Conservation (phyloP, 2,888 invertebrate species). For the Dinocampus coccinellae region DNA sequence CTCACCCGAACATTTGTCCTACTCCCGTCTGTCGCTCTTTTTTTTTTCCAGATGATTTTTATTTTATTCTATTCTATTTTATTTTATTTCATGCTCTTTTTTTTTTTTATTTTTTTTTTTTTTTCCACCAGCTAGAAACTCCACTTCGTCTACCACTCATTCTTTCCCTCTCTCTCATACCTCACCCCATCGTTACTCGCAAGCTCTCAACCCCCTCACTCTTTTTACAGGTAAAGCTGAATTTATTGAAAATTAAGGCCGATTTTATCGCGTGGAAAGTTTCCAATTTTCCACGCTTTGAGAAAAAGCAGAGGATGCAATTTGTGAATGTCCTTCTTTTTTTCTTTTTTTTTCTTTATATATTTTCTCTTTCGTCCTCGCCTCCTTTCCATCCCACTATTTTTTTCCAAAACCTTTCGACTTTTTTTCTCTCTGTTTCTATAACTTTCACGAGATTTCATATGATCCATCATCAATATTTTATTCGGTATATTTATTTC, state of each 20-base stretch:
- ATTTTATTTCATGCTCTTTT: too few species aligned
- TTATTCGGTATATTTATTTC: not conserved
- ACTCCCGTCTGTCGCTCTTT: not conserved
- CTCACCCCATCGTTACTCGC: not conserved
- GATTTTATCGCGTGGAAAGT: conserved; percentile 66
- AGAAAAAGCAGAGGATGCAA: conserved; percentile 33
- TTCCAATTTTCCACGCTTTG: conserved; percentile 63
- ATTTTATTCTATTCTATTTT: too few species aligned
- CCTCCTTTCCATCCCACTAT: conserved; percentile 35
- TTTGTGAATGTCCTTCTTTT: conserved; percentile 35
- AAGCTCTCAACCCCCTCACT: conserved; percentile 17
- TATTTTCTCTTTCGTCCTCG: too few species aligned
- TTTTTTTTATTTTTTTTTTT: not conserved
- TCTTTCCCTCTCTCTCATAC: not conserved
- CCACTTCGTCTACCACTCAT: not conserved
- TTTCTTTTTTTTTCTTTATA: too few species aligned
- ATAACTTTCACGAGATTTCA: conserved; percentile 2
- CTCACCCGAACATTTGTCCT: too few species aligned
- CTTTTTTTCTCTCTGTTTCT: conserved; percentile 6
- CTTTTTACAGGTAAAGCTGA: conserved; percentile 45
- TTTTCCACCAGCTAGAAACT: conserved; percentile 1
- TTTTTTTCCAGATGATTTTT: not conserved
- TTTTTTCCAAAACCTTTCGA: conserved; percentile 15
- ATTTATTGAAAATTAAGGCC: conserved; percentile 66
- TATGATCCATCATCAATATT: conserved; percentile 2